These are phyloP conservation scores for Carcinoscorpius rotundicauda DNA, from an alignment of 1,140 invertebrate genomes.

Conservation along the genomic window DNA sequence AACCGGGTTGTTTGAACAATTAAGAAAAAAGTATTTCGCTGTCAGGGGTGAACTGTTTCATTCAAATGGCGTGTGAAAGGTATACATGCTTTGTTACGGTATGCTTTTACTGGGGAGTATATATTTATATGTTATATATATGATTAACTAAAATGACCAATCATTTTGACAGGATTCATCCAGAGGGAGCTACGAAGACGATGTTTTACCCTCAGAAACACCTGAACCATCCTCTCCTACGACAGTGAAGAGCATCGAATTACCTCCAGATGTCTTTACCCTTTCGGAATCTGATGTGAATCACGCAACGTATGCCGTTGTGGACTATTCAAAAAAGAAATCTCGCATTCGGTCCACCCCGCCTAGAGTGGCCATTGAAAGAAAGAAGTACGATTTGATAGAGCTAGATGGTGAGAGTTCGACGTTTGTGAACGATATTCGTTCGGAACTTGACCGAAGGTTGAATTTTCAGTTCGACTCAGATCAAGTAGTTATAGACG, in stretches of 20 bases:
- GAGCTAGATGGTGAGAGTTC: slow-evolving; percentile 14
- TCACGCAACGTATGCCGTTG: slow-evolving; percentile 21
- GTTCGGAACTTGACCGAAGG: slow-evolving; percentile 13
- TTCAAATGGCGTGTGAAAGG: no score
- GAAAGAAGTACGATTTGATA: slow-evolving; percentile 30
- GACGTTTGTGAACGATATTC: slow-evolving; percentile 16
- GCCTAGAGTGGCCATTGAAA: slow-evolving; percentile 32
- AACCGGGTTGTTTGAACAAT: no score
- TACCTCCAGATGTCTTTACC: no score
- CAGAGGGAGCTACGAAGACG: slow-evolving; percentile 35
- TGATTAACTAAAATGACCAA: no score
- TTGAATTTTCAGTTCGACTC: slow-evolving; percentile 33
- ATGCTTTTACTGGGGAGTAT: no score
- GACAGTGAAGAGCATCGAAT: slow-evolving; percentile 15
- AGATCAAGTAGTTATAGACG: slow-evolving; percentile 34
- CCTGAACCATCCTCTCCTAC: slow-evolving; percentile 23
- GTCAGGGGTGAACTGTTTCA: no score
- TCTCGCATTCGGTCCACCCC: slow-evolving; percentile 23
- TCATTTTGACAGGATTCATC: slow-evolving; percentile 31
- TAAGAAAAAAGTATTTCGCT: no score
- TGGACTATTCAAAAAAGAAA: slow-evolving; percentile 17
- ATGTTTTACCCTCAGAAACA: slow-evolving; percentile 28
- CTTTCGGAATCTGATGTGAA: slow-evolving; percentile 18
- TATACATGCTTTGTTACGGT: no score
- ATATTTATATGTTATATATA: no score